Evolutionary conservation across 2,888 invertebrate species (phyloP).

Genomic region (Pomacea canaliculata): DNA sequence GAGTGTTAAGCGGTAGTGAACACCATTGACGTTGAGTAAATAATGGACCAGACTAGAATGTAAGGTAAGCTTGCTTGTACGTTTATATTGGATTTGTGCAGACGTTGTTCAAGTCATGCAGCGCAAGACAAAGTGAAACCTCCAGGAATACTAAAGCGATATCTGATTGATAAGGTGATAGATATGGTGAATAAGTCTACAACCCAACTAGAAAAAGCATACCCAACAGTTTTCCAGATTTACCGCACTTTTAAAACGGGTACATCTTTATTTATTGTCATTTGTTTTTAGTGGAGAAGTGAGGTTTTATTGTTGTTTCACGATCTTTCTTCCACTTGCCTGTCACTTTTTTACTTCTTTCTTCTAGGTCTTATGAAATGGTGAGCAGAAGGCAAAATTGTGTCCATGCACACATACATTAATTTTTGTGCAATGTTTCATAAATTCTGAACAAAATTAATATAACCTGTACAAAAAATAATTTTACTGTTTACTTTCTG

Average conservation of each 20-base stretch:
- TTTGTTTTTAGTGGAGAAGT: neutral
- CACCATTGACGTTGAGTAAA: neutral
- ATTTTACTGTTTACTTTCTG: too few relatives aligned
- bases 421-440: too few relatives aligned
- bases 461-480: too few relatives aligned
- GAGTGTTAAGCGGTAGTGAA: too few relatives aligned
- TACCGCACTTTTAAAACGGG: constrained; percentile 40
- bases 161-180: constrained; percentile 31
- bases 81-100: neutral
- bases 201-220: constrained; percentile 31
- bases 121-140: constrained; percentile 30
- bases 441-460: too few relatives aligned
- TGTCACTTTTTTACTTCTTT: too few relatives aligned
- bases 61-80: too few relatives aligned
- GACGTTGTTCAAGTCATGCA: constrained; percentile 7
- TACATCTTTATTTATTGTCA: neutral
- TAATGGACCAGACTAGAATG: neutral
- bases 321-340: too few relatives aligned
- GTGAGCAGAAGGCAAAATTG: too few relatives aligned
- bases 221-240: constrained; percentile 38
- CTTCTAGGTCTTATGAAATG: too few relatives aligned
- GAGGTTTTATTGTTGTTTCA: too few relatives aligned
- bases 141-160: constrained; percentile 28
- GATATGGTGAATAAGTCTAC: constrained; percentile 30
- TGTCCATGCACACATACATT: too few relatives aligned